phyloP scores from a whole-genome alignment of 2,888 invertebrate genomes.

The Oxystoma pomonae region DNA sequence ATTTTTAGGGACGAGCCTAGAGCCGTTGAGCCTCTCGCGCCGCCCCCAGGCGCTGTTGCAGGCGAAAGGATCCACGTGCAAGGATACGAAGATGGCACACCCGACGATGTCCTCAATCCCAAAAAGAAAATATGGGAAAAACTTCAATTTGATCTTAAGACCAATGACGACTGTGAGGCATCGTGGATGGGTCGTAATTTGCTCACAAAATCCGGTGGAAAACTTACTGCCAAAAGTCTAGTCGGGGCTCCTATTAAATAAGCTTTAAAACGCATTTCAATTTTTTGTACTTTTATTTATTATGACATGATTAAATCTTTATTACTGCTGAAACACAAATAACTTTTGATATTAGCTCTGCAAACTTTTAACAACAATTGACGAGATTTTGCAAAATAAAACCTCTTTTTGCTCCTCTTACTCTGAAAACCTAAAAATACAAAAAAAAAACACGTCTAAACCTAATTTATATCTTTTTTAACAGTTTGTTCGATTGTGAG shows the following conservation, averaged over 20 bases:
- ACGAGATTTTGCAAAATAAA: no score
- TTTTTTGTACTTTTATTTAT: constrained; percentile 12
- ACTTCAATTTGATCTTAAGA: constrained; percentile 73
- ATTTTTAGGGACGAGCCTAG: constrained; percentile 63
- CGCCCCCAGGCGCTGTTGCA: constrained; percentile 70
- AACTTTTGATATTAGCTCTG: no score
- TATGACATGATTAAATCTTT: constrained; percentile 4
- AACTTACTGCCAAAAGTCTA: constrained; percentile 69
- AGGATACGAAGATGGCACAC: constrained; percentile 70
- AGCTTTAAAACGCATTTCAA: constrained; percentile 32
- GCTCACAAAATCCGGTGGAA: constrained; percentile 68
- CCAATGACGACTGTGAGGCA: constrained; percentile 66
- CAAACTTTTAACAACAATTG: no score
- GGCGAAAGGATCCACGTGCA: constrained; percentile 84
- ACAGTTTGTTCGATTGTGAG: no score
- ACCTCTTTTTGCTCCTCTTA: no score
- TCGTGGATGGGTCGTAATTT: constrained; percentile 84
- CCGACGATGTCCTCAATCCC: constrained; percentile 86
- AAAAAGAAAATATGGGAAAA: constrained; percentile 97
- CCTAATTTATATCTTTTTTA: no score
- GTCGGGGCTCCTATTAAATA: constrained; percentile 82
- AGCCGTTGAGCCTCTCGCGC: constrained; percentile 79
- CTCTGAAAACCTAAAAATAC: no score
- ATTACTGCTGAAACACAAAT: no score
- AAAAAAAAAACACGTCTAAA: no score